Evolutionary conservation across 2,797 vertebrate species (phyloP).

Genomic region (Toxotes lorentzi): DNA sequence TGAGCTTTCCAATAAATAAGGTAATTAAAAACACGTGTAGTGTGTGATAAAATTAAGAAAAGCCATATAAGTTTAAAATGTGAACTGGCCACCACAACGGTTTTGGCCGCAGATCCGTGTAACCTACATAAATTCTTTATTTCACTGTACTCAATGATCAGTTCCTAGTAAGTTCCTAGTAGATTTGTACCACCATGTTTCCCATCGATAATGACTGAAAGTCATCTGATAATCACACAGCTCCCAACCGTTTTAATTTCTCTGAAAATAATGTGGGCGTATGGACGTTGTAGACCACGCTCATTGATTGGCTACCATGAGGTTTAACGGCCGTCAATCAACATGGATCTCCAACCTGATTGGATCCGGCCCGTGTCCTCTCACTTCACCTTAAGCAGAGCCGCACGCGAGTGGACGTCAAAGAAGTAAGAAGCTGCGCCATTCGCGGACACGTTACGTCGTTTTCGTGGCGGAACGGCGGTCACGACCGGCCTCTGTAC

Average conservation of each 20-base stretch:
- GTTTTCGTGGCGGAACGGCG: slow-evolving; percentile 18
- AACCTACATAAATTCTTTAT: background rate
- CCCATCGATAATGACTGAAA: background rate
- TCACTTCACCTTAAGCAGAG: slow-evolving; percentile 32
- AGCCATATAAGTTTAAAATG: background rate
- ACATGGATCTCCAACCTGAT: slow-evolving; percentile 65
- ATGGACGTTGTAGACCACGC: background rate
- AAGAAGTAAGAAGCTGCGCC: slow-evolving; percentile 18
- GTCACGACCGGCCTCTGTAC: background rate
- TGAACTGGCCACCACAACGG: background rate
- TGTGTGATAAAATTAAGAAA: background rate
- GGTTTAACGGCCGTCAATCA: slow-evolving; percentile 49
- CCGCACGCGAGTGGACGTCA: slow-evolving; percentile 24
- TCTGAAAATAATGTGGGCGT: slow-evolving; percentile 11
- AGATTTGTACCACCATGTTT: too few species aligned
- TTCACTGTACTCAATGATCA: background rate
- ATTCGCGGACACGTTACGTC: slow-evolving; percentile 80
- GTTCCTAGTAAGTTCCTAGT: too few species aligned
- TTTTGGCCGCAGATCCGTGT: too few species aligned
- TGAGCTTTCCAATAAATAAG: slow-evolving; percentile 39
- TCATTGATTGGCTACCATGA: slow-evolving; percentile 53
- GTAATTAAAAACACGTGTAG: slow-evolving; percentile 3
- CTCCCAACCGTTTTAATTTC: slow-evolving; percentile 12
- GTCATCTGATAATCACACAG: background rate
- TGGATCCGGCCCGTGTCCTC: slow-evolving; percentile 52